Percentiles rank a stretch among this genome's conserved stretches.
Evolutionary conservation across 2,888 invertebrate species (phyloP).

Genomic region (Heliconius erato): DNA sequence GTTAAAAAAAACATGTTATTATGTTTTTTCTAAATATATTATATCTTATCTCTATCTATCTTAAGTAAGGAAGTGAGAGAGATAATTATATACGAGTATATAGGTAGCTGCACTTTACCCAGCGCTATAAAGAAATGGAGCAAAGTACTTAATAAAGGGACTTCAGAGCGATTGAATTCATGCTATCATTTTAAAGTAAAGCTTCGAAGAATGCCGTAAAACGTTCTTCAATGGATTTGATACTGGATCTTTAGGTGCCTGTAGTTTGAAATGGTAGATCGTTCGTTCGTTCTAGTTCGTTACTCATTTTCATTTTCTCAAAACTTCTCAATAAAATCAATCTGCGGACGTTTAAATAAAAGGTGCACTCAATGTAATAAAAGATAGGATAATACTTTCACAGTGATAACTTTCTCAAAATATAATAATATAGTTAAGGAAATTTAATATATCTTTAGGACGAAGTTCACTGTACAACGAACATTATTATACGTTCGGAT

Average conservation of each 20-base stretch:
- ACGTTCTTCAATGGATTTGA: constrained; percentile 6
- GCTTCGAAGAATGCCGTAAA: constrained; percentile 24
- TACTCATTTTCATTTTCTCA: no score
- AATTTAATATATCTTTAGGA: not conserved
- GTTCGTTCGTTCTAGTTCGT: constrained; percentile 6
- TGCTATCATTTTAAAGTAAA: constrained; percentile 17
- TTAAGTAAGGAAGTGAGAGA: not conserved
- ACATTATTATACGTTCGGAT: no score
- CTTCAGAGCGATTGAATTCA: constrained; percentile 23
- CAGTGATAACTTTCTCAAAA: not conserved
- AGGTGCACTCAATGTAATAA: not conserved
- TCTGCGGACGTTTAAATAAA: not conserved
- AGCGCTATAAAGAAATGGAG: constrained; percentile 24
- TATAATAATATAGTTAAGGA: not conserved
- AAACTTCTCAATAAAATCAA: not conserved
- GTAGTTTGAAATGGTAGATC: not conserved
- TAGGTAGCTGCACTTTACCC: not conserved
- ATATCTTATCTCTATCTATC: not conserved
- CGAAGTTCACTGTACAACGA: not conserved
- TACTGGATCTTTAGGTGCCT: constrained; percentile 27
- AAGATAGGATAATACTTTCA: not conserved
- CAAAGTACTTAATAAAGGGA: constrained; percentile 25
- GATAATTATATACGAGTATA: constrained; percentile 12
- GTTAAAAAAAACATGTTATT: no score
- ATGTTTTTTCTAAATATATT: not conserved